phyloP scores from a whole-genome alignment of 2,797 vertebrate species.

The Furcifer pardalis region DNA sequence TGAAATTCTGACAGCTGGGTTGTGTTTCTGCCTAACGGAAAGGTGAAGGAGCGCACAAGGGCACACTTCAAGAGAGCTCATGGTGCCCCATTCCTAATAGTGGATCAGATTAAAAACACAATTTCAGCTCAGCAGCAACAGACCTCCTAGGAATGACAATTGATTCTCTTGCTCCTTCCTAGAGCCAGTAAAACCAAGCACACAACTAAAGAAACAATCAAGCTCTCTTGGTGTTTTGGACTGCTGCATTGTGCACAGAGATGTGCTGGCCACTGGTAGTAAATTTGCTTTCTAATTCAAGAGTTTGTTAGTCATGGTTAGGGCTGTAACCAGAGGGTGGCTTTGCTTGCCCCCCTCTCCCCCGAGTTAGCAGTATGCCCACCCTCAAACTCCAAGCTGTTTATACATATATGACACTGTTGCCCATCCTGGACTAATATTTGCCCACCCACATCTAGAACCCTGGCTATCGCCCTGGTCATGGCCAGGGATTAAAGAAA shows the following conservation, averaged over 20 bases:
- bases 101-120: slow-evolving; percentile 45
- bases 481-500: slow-evolving; percentile 9
- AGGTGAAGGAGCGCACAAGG: slow-evolving; percentile 33
- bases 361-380: too few species aligned
- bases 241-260: slow-evolving; percentile 14
- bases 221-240: slow-evolving; percentile 33
- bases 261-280: slow-evolving; percentile 2
- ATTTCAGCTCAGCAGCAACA: slow-evolving; percentile 48
- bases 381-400: too few species aligned
- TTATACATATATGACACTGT: too few species aligned
- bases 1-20: background rate
- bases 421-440: too few species aligned
- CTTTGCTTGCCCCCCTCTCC: too few species aligned
- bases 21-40: slow-evolving; percentile 28
- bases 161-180: slow-evolving; percentile 40
- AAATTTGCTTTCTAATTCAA: slow-evolving; percentile 22
- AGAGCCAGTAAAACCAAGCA: slow-evolving; percentile 56
- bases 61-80: slow-evolving; percentile 24
- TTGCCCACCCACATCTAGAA: too few species aligned
- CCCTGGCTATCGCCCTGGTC: too few species aligned
- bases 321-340: too few species aligned
- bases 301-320: background rate
- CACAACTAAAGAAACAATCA: slow-evolving; percentile 61
- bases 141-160: slow-evolving; percentile 51
- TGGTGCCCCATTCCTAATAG: slow-evolving; percentile 42